Evolutionary conservation across 2,113 vertebrate species (phyloP), one percentile per base, ranked within the genome.

Genomic region (Leptocoma aspasia): DNA sequence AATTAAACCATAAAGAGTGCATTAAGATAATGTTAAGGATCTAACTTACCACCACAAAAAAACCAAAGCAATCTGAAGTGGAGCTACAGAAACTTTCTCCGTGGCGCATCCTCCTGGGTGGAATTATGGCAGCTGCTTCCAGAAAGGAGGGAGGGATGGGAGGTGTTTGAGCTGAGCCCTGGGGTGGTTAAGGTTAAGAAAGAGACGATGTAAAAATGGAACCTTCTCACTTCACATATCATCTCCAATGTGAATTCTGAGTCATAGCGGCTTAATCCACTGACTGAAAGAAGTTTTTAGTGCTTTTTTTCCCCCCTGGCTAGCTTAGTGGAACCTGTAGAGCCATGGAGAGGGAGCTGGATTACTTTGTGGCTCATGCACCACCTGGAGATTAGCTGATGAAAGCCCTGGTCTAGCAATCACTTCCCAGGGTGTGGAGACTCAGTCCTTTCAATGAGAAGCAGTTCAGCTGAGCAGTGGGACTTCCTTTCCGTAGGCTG

Each of bases 1-100:
- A 98, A 98, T 98, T 98, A 98, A 98, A 98, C 97, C 97, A 96
- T 98, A 98, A 98, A 98, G 97, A 97, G 91, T 97, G 86, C 97
- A 97, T 98, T 98, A 98, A 96, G 95, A 94, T 97, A 96, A 98
- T 86, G 92, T 87, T 97, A 96, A 92, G 81, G 94, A 97, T 96
- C 96, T 96, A 97, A 96, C 87, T 97, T 95, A 90, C 82, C 92
- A 96, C 94, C 54, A 24, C 68, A 95, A 97, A 96, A 23, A 24
- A 4, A 56, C 33, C 65, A 94, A 94, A 96, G 92, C 73, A 69
- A 93, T 95, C 91, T 90, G 88, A 96, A 97, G 84, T 91, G 93
- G 91, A 95, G 95, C 56, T 44, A 85, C 69, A 65, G 94, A 94
- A 97, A 96, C 91, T 89, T 87, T 56, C 72, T 85, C 70, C 2